Conservation (phyloP, 2,797 vertebrate genomes). For the Pachyuromys duprasi region DNA sequence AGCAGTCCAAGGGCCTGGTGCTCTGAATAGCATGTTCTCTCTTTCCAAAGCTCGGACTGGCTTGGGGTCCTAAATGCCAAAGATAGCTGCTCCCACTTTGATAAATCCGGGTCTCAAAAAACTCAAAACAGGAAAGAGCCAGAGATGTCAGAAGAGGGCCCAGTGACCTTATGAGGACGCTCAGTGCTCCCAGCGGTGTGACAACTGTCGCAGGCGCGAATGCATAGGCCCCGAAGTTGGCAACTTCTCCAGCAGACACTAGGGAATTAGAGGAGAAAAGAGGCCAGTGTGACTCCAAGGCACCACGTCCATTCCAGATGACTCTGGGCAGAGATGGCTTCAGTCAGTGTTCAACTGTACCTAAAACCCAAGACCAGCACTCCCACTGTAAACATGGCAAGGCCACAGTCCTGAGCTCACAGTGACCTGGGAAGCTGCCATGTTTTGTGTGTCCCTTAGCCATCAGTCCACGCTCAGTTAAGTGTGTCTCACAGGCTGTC, state of each 20-base stretch:
- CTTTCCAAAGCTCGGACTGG: background rate
- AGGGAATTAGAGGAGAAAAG: constrained; percentile 44
- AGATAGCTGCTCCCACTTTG: background rate
- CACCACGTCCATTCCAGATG: background rate
- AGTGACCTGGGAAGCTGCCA: background rate
- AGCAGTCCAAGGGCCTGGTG: background rate
- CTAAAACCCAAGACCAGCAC: background rate
- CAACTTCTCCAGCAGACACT: constrained; percentile 96
- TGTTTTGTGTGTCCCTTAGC: background rate
- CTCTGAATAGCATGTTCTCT: background rate
- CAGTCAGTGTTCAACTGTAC: background rate
- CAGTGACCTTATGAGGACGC: constrained; percentile 74
- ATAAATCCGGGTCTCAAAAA: background rate
- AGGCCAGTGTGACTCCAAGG: background rate
- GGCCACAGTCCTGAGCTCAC: background rate
- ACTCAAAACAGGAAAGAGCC: constrained; percentile 61
- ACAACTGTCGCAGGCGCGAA: constrained; percentile 97
- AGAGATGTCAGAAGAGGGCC: constrained; percentile 42
- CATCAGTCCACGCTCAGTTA: background rate
- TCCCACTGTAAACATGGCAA: background rate
- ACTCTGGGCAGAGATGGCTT: background rate
- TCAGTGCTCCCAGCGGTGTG: constrained; percentile 92
- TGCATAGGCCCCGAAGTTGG: constrained; percentile 97
- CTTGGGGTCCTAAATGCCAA: background rate
- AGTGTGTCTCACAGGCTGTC: background rate